These are phyloP conservation scores for Orientallactaga bullata DNA, from an alignment of 2,113 vertebrate genomes.

Conservation along the genomic window DNA sequence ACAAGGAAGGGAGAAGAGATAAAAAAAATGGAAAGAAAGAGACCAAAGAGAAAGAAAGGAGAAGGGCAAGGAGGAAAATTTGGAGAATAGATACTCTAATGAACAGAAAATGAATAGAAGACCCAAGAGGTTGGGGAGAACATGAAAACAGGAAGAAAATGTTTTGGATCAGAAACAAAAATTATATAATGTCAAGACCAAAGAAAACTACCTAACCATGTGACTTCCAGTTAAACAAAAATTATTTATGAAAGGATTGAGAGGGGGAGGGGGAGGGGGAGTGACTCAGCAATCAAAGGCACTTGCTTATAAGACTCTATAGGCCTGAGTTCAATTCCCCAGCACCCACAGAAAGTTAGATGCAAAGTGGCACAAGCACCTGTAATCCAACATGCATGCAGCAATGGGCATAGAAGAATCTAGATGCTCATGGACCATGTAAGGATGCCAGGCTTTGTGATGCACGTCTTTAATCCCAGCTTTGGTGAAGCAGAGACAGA, in stretches of 20 bases:
- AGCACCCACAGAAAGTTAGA: no score
- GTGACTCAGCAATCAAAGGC: no score
- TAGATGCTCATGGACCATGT: no score
- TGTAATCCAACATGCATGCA: no score
- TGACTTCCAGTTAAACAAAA: conserved; percentile 36
- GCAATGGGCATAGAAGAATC: no score
- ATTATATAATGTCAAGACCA: not conserved
- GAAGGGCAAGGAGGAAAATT: not conserved
- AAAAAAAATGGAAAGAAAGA: not conserved
- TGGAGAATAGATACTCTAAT: not conserved
- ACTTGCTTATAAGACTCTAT: no score
- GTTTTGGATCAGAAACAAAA: not conserved
- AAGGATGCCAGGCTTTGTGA: no score
- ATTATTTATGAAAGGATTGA: conserved; percentile 2
- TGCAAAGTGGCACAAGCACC: no score
- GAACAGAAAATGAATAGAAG: not conserved
- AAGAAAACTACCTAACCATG: not conserved
- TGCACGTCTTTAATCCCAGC: no score
- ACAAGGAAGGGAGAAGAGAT: not conserved
- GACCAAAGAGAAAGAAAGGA: not conserved
- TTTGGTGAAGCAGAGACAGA: no score
- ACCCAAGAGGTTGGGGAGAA: not conserved
- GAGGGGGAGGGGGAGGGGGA: no score
- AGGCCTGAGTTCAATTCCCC: no score
- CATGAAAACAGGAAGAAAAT: not conserved